phyloP scores from a whole-genome alignment of 2,113 vertebrate species.

The Oreochromis spilurus region DNA sequence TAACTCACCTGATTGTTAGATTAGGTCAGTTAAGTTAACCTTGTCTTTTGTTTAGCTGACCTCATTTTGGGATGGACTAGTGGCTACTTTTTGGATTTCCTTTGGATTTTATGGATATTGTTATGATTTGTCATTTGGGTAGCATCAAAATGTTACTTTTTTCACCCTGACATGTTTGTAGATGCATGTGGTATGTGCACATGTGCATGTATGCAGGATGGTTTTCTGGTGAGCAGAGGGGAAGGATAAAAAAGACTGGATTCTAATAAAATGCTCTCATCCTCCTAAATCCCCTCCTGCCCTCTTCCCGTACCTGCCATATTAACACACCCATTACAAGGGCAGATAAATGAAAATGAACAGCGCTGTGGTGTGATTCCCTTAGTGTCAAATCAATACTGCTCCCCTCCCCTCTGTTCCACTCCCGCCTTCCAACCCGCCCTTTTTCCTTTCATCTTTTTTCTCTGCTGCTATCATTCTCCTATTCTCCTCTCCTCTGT shows the following conservation, averaged over 20 bases:
- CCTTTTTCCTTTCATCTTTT: slow-evolving; percentile 33
- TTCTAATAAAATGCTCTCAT: slow-evolving; percentile 70
- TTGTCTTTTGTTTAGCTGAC: not conserved
- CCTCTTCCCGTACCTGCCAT: slow-evolving; percentile 52
- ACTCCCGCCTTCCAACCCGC: slow-evolving; percentile 16
- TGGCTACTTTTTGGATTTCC: not conserved
- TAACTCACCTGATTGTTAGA: too few relatives aligned
- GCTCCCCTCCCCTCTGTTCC: slow-evolving; percentile 32
- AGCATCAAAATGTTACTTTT: not conserved
- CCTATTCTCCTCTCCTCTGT: slow-evolving; percentile 60
- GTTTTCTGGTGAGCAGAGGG: slow-evolving; percentile 14
- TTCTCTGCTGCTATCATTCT: slow-evolving; percentile 58
- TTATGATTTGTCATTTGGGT: not conserved
- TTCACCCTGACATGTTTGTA: not conserved
- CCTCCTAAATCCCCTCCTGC: slow-evolving; percentile 54
- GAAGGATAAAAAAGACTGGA: slow-evolving; percentile 68
- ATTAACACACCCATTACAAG: slow-evolving; percentile 72
- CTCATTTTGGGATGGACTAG: not conserved
- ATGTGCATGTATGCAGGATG: not conserved
- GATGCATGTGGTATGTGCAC: not conserved
- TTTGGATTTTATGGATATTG: not conserved
- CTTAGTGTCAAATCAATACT: slow-evolving; percentile 71
- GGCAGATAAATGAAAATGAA: slow-evolving; percentile 74
- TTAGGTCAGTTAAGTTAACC: not conserved
- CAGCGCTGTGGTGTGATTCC: slow-evolving; percentile 65